Base-by-base conservation (phyloP, 2,888 invertebrate genomes). In the Phania funesta region DNA sequence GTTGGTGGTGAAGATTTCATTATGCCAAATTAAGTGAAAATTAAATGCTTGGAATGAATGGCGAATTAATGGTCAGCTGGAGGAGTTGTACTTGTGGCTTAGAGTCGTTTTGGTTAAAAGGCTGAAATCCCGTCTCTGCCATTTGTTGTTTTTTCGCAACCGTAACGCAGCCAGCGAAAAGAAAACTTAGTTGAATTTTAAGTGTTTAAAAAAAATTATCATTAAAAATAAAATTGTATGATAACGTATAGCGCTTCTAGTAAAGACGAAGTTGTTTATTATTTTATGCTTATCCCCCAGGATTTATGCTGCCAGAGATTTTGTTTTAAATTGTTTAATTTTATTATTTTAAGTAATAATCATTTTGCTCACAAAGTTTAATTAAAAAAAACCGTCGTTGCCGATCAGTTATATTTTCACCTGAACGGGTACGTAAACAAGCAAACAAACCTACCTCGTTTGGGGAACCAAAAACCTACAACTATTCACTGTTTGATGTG, bases 11-110 rank as follows among this genome's bases (percentile, higher is more conserved):
- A 32, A 32, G 35, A 77, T 74, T 82, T 41, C 70, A 83, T 81
- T 80, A 80, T 18, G 48, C 20, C 76, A 84, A 84, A 85, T 84
- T 84, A 83, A 84, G 84, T 84, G 85, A 84, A 84, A 84, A 85
- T 84, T 84, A 80, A 83, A 84, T 79, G 81, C 78, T 82, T 62
- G 68, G 65, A 65, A 62, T 50, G 65, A 65, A 62, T 50, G 74
- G 38, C 3, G 62, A 32, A 81, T 75, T 71, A 78, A 77, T 83
- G 76, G 74, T 62, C 81, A 54, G 22, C 20, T 70, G 60, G 32
- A 52, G 58, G 68, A 67, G 0, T 54, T 16, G 11, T 16, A 22
- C 0, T 2, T 29, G 29, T 22, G 3, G 38, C 52, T 44, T 32
- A 64, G n/a, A n/a, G 54, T 52, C 60, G 38, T 26, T 60, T 16